Conservation (phyloP, 1,140 invertebrate genomes). For the Meloidogyne chitwoodi region DNA sequence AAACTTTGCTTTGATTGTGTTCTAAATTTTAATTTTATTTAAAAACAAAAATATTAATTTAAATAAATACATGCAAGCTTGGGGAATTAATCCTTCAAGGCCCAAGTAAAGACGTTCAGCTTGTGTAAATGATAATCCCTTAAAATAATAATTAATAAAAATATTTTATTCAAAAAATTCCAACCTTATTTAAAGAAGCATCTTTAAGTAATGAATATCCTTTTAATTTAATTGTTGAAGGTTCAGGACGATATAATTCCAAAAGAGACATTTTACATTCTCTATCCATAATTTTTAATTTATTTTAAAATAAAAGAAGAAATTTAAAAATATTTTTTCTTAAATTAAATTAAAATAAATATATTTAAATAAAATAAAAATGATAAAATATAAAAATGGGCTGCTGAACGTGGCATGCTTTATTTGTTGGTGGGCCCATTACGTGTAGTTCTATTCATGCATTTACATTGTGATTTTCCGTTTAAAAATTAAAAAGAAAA, state of each 20-base stretch:
- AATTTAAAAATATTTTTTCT: no score
- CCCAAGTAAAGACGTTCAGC: slow-evolving; percentile 83
- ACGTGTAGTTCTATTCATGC: neutral
- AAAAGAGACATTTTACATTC: neutral
- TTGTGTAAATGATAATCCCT: slow-evolving; percentile 84
- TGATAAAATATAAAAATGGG: neutral
- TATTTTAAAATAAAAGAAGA: neutral
- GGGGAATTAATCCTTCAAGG: slow-evolving; percentile 74
- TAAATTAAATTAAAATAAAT: neutral
- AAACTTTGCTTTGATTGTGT: slow-evolving; percentile 83
- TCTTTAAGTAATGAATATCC: slow-evolving; percentile 8
- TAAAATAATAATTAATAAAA: slow-evolving; percentile 23
- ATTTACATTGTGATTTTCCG: neutral
- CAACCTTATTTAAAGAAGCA: slow-evolving; percentile 1
- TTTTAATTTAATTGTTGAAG: neutral
- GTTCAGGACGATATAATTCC: slow-evolving; percentile 11
- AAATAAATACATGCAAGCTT: neutral
- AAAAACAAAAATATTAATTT: neutral
- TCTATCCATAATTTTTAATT: slow-evolving; percentile 8
- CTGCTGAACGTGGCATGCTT: neutral
- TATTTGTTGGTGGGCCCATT: neutral
- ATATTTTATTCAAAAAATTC: neutral
- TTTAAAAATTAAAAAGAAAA: neutral
- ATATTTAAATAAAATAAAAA: neutral
- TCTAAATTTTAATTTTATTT: slow-evolving; percentile 73